phyloP scores from a whole-genome alignment of 2,888 invertebrate species.

The Fissipunctia ypsillon region DNA sequence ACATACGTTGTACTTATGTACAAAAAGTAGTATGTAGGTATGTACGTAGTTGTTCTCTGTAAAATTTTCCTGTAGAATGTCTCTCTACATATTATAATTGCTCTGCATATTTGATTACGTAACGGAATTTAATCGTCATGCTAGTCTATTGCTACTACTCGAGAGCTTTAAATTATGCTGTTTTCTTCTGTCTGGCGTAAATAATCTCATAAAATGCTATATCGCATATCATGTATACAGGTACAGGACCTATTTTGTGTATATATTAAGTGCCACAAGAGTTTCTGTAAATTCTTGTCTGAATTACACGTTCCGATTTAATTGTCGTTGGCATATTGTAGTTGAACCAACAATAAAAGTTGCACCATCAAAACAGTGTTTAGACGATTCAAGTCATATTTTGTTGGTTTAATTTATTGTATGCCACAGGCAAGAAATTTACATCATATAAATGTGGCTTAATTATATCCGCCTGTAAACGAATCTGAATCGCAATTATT shows the following conservation, averaged over 20 bases:
- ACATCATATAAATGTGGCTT: neutral
- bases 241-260: neutral
- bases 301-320: neutral
- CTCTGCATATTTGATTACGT: conserved; percentile 49
- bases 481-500: neutral
- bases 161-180: conserved; percentile 20
- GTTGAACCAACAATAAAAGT: neutral
- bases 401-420: neutral
- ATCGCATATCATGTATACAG: too few relatives aligned
- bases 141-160: conserved; percentile 2
- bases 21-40: neutral
- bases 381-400: neutral
- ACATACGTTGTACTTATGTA: neutral
- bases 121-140: conserved; percentile 48
- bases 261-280: neutral
- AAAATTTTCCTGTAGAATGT: conserved; percentile 27
- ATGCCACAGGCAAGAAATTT: neutral
- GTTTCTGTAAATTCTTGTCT: neutral
- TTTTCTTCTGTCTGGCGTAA: neutral
- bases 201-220: neutral
- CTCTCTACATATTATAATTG: conserved; percentile 53
- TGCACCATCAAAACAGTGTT: neutral
- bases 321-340: neutral
- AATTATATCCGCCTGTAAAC: neutral
- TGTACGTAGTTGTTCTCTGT: neutral